Conservation (phyloP, 2,797 vertebrate species). For the Morelia viridis region DNA sequence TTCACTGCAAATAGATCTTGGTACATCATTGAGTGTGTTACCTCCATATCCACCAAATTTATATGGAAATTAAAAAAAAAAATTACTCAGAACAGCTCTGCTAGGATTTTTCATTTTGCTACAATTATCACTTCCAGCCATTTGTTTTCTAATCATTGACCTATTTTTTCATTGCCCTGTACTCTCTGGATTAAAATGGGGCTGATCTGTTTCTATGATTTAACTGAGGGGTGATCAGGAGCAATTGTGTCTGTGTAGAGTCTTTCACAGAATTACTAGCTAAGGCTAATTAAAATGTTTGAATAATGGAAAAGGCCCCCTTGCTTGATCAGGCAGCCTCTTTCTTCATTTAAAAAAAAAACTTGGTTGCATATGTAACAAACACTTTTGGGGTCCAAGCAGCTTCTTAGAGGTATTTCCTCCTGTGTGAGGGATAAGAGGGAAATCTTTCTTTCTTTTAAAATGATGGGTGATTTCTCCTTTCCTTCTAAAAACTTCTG, state of each 20-base stretch:
- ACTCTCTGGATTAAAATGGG: no score
- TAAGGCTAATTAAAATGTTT: no score
- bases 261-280: no score
- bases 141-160: no score
- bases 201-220: no score
- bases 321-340: no score
- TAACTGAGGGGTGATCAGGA: no score
- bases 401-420: neutral
- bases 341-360: neutral
- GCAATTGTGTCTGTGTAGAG: neutral
- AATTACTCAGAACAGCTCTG: neutral
- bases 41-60: neutral
- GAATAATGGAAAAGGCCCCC: no score
- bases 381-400: neutral
- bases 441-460: neutral
- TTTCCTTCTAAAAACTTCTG: neutral
- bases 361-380: neutral
- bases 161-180: no score
- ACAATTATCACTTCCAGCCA: no score
- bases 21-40: neutral
- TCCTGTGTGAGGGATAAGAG: neutral
- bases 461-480: neutral
- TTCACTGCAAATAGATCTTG: neutral
- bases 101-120: neutral
- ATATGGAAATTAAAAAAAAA: neutral